Evolutionary conservation across 53 echinoderm and acorn worm genomes (phyloP), one percentile per base, ranked within the genome.

Genomic region (Luidia sarsii): DNA sequence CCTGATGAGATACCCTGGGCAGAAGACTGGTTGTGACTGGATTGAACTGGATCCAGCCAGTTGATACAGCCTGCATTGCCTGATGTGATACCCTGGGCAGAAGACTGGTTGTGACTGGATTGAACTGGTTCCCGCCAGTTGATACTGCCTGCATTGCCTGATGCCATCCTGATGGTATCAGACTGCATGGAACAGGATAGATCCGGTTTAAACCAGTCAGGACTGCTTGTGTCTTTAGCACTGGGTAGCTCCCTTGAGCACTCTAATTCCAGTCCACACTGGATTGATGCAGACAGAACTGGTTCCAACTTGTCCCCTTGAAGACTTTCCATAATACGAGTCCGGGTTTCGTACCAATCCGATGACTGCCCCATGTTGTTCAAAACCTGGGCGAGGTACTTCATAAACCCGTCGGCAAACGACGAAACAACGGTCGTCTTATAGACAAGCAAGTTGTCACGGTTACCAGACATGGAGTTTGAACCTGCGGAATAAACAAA

Each of bases 361-460:
- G 18, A 31, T 38, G 56, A 15, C 39, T 38, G 38, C 14, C 72
- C 72, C 72, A 72, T 72, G 56, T 72, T 72, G 20, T 9, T 72
- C 56, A 72, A 72, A 34, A 72, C 38, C 21, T 72, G 72, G 23
- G 56, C 16, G 54, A 54, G 38, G 37, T 72, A 72, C 33, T 20
- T 3, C 2, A 72, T 23, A 25, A 72, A 56, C 33, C 72, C 72
- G 9, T 72, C 55, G 7, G 27, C 53, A 27, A 72, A 72, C 21
- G 72, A 36, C 2, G 72, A 72, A 27, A 55, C 35, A 21, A 72
- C 50, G 25, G 24, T 35, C 34, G 10, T 37, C 27, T 28, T 53
- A 15, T 30, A 72, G 72, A 30, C 50, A 55, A 39, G 38, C 56
- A 39, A 10, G 55, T 38, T 72, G 39, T 15, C 55, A 30, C 33